Evolutionary conservation across 2,888 invertebrate genomes (phyloP).

Genomic region (Drosophila parthenogenetica): DNA sequence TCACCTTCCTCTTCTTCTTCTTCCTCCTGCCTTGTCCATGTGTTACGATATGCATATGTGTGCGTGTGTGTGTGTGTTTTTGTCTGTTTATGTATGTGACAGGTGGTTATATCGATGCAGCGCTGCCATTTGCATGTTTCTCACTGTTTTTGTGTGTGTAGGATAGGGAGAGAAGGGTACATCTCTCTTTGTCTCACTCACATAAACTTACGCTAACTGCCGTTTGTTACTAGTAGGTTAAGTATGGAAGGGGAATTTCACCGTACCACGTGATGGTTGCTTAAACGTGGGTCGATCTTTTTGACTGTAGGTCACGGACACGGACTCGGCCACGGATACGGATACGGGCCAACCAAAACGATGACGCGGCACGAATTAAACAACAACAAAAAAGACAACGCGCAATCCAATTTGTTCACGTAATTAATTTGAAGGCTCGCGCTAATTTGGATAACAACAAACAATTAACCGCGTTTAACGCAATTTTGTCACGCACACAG

Average conservation of each 20-base stretch:
- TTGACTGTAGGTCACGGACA: slow-evolving; percentile 67
- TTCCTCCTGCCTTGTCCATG: neutral
- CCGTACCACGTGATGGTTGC: slow-evolving; percentile 54
- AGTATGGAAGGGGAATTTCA: neutral
- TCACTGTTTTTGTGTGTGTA: neutral
- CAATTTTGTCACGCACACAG: slow-evolving; percentile 49
- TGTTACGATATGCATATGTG: neutral
- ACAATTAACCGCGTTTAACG: slow-evolving; percentile 50
- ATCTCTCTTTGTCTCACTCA: slow-evolving; percentile 32
- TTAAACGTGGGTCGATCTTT: slow-evolving; percentile 51
- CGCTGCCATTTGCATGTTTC: slow-evolving; percentile 51
- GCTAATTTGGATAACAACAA: slow-evolving; percentile 54
- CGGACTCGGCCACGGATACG: slow-evolving; percentile 13
- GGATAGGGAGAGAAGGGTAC: neutral
- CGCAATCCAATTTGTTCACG: slow-evolving; percentile 64
- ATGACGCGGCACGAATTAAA: neutral
- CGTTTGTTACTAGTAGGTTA: neutral
- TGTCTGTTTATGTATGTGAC: slow-evolving; percentile 54
- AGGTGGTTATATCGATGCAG: slow-evolving; percentile 76
- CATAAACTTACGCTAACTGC: slow-evolving; percentile 29
- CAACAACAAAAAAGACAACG: slow-evolving; percentile 18
- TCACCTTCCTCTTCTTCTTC: neutral
- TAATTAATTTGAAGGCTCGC: slow-evolving; percentile 64
- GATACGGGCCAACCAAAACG: neutral
- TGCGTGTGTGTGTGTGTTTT: slow-evolving; percentile 37